Base-by-base conservation (phyloP, 2,797 vertebrate genomes). In the Brachyrhaphis roseni region DNA sequence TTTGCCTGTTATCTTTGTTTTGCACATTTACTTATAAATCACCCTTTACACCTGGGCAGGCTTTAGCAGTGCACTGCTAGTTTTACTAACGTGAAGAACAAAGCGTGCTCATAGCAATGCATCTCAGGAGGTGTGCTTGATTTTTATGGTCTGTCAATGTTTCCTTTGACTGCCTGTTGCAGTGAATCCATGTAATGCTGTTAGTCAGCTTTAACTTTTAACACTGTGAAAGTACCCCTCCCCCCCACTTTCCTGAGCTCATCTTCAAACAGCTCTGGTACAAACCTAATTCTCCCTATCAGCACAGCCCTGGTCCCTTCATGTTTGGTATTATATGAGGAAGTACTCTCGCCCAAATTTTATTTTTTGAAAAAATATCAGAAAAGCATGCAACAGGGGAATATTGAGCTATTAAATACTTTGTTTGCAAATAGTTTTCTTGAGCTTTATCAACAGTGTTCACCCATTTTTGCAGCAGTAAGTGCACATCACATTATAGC, bases 381-480 rank as follows among this genome's bases (percentile, higher is more conserved):
- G 77, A 45, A 73, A 80, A 84, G 72, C 82, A 81, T 90, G 82
- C 90, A 82, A 88, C 82, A 41, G 75, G 86, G 77, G 70, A 78
- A 86, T 90, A 89, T 88, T 80, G 59, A 80, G 80, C 78, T 88
- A 76, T 93, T 91, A 93, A 90, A 89, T 86, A 82, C 85, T 92
- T 92, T 92, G 76, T 55, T 55, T 55, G 53, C 26, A 26, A n/a
- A n/a, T n/a, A 11, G 53, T 55, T 55, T 11, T 55, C 11, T 12
- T 55, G 11, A 90, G 84, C 84, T 70, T 36, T 86, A 31, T 62
- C 57, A 62, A 4, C 13, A 15, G 28, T 18, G 28, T 34, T 62
- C 31, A 16, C 7, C 8, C 10, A 1, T 39, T 66, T 39, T 66
- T 39, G 8, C 10, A 10, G 62, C 34, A 62, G 59, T 16, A 34